Percentiles rank a stretch among this genome's conserved stretches.
phyloP scores from a whole-genome alignment of 1,140 invertebrate genomes.

The Ceratitis capitata region DNA sequence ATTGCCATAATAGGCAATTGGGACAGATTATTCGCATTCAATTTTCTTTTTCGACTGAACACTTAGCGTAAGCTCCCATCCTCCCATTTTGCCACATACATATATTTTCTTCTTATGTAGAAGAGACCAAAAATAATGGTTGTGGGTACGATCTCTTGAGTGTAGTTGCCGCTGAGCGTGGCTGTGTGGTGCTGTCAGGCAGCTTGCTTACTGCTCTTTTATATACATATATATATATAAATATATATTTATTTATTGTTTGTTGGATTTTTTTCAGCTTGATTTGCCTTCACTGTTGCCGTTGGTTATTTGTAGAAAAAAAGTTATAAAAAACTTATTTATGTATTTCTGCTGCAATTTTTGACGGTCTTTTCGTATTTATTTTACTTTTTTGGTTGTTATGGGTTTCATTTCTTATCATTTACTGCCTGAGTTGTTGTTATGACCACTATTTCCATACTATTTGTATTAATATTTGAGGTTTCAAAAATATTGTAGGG shows the following conservation, averaged over 20 bases:
- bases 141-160: background rate
- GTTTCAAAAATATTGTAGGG: background rate
- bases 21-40: constrained; percentile 38
- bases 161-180: background rate
- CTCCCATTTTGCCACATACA: background rate
- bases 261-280: background rate
- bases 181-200: background rate
- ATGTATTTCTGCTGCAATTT: background rate
- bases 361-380: background rate
- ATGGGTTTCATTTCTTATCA: background rate
- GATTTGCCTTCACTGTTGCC: background rate
- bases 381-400: background rate
- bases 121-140: background rate
- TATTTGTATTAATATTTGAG: background rate
- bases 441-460: no score
- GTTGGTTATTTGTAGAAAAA: background rate
- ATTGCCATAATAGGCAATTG: constrained; percentile 33
- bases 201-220: background rate
- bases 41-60: background rate
- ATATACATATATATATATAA: no score
- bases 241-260: background rate
- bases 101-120: no score
- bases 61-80: background rate
- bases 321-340: background rate
- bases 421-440: background rate